Conservation (phyloP, 1,140 invertebrate species). For the Pogonomyrmex barbatus region DNA sequence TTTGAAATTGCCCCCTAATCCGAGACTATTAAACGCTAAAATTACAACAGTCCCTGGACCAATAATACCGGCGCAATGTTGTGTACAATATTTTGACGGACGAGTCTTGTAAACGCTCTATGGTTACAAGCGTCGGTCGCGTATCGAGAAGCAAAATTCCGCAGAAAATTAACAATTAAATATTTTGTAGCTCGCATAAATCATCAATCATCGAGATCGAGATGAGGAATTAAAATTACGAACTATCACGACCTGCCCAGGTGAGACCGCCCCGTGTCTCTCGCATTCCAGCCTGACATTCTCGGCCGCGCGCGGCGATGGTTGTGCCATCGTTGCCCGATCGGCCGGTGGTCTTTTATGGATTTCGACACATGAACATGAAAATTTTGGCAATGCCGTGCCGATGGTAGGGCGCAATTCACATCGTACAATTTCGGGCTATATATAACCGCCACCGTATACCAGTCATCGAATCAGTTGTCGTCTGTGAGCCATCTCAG, state of each 20-base stretch:
- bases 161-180: neutral
- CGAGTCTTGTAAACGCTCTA: neutral
- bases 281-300: constrained; percentile 65
- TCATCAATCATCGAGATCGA: neutral
- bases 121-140: neutral
- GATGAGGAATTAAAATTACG: neutral
- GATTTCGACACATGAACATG: constrained; percentile 68
- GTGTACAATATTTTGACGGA: neutral
- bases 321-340: constrained; percentile 61
- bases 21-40: constrained; percentile 26
- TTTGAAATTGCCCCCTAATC: constrained; percentile 45
- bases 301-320: constrained; percentile 39
- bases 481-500: constrained; percentile 57
- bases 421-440: constrained; percentile 58
- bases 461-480: constrained; percentile 57
- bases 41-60: neutral
- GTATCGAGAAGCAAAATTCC: neutral
- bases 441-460: constrained; percentile 65
- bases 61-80: neutral
- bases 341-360: constrained; percentile 26
- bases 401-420: constrained; percentile 57
- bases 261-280: constrained; percentile 61
- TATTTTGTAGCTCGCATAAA: constrained; percentile 28
- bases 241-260: constrained; percentile 29
- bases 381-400: constrained; percentile 61